Evolutionary conservation across 64 coral and sea anemone genomes (phyloP), one percentile per base, ranked within the genome.

Genomic region (Trachythela sp.): DNA sequence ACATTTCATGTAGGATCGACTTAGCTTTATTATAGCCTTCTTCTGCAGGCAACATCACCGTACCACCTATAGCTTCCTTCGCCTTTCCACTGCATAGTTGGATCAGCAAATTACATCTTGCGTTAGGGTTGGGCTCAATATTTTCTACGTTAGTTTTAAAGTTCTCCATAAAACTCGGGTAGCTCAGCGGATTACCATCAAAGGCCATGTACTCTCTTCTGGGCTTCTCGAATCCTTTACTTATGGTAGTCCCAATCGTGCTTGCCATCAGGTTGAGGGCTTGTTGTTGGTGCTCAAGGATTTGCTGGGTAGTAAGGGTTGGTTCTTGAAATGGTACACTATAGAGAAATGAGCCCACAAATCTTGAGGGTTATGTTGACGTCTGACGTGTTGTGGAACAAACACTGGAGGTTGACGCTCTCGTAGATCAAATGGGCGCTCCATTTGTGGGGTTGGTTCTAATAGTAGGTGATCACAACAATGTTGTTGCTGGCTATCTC

Each of bases 141-240:
- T 77, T n/a, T n/a, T 77, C 71, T 17, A 77, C 71, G 32, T 77
- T 77, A 18, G 71, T 77, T 35, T 35, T 77, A 35, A 77, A 77
- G 71, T 77, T 77, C 36, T 77, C 71, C 26, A 77, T 77, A 26
- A 77, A 77, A 38, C 71, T 77, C 29, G 71, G 71, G 17, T 77
- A 77, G 29, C 2, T 27, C 4, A 77, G 31, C 2, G 71, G 71
- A n/a, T 77, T 77, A 17, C 71, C 71, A 77, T 77, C 71, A 26
- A 77, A 77, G 4, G 24, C 29, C 71, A 77, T 27, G 26, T 77
- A 77, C 59, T 68, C 59, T 22, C 59, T 68, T 80, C 75, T 80
- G 9, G 75, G 30, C 11, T 34, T 80, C 10, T 80, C 14, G 30
- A 80, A 80, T 37, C 34, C 30, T 80, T 80, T 80, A 35, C 75